Base-by-base conservation (phyloP, 1,140 invertebrate species). In the Lycorma delicatula region DNA sequence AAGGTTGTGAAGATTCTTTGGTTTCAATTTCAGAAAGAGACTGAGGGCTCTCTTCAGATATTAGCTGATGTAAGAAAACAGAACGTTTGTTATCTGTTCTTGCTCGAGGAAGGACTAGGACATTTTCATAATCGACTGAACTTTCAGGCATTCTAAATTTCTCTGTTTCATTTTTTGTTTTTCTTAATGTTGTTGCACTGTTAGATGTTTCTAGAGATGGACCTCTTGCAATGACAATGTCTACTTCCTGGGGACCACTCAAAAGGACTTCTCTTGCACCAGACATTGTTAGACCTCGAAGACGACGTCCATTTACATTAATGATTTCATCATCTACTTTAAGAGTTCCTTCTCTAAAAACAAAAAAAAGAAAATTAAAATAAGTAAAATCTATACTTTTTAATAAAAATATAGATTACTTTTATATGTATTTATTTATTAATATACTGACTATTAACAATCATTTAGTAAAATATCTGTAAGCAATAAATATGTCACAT, bases 261-360 rank as follows among this genome's bases (percentile, higher is more conserved):
- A 77, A 77, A 11, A 93, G 72, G 31, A 85, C 79, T 66, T 83
- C 81, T 56, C 82, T 80, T 1, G 87, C 89, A 73, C 89, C 87
- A 1, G 81, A 72, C 75, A 91, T 85, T 11, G 79, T 82, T 16
- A 91, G 70, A 13, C 87, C 86, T 25, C 85, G 77, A 54, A 92
- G 71, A 64, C 82, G 75, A 61, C 80, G 77, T 0, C 89, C 89
- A 70, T 92, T 91, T 0, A 92, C 86, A 64, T 88, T 89, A 6
- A 92, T 72, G 18, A 93, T 81, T 73, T 92, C 87, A 71, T 93
- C 90, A 1, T 87, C 87, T 53, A 87, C 78, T 54, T 79, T 78
- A 50, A 93, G 68, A 5, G 82, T 79, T 0, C 87, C 87, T 68
- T 90, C 88, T 63, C 85, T 88, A 74, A 56, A 75, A 76, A 66